These are phyloP conservation scores for Nemotelus pantherinus DNA, from an alignment of 2,888 invertebrate genomes.

Conservation along the genomic window DNA sequence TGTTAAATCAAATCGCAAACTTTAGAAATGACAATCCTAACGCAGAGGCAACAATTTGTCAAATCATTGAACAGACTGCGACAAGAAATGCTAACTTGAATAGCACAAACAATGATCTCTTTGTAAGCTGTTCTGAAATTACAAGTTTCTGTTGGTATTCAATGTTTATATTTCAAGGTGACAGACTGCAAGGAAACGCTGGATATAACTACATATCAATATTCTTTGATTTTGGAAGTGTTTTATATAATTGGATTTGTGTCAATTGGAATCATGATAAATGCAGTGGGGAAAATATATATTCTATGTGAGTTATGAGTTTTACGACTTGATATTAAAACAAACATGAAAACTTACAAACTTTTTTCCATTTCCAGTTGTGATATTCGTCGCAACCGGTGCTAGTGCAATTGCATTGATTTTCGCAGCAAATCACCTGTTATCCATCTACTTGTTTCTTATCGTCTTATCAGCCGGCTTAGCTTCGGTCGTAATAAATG, in stretches of 20 bases:
- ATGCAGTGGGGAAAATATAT: conserved; percentile 55
- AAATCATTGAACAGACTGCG: conserved; percentile 56
- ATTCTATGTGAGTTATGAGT: conserved; percentile 56
- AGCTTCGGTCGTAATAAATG: conserved; percentile 59
- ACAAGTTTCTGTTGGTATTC: conserved; percentile 46
- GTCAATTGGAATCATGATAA: conserved; percentile 57
- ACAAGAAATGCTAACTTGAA: conserved; percentile 10
- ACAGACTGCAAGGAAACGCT: conserved; percentile 56
- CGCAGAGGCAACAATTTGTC: conserved; percentile 57
- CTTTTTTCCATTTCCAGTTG: conserved; percentile 51
- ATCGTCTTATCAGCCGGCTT: conserved; percentile 57
- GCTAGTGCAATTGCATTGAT: conserved; percentile 54
- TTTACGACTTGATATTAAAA: neutral
- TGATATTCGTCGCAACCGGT: conserved; percentile 55
- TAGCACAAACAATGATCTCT: neutral
- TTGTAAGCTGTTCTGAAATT: conserved; percentile 43
- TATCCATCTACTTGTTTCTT: conserved; percentile 57
- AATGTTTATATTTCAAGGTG: conserved; percentile 43
- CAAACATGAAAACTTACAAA: neutral
- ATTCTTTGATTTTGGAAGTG: conserved; percentile 57
- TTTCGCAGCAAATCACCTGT: conserved; percentile 54
- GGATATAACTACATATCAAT: conserved; percentile 58
- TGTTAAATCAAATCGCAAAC: conserved; percentile 59
- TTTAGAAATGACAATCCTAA: conserved; percentile 56
- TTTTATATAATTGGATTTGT: conserved; percentile 58